Evolutionary conservation across 2,888 invertebrate species (phyloP).

Genomic region (Lysandra coridon): DNA sequence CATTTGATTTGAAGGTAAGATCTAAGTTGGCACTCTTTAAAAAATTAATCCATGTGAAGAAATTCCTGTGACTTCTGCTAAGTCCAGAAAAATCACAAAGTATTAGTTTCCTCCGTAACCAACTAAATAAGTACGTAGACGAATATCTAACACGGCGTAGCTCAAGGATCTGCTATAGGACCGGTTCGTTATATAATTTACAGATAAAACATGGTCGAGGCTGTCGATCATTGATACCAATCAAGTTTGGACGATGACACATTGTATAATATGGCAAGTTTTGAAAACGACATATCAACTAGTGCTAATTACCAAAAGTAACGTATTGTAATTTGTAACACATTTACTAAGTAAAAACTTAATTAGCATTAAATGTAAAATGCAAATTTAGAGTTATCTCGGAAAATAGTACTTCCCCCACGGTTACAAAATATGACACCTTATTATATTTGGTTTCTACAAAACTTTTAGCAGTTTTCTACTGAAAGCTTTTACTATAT

Average conservation of each 20-base stretch:
- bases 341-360: not conserved
- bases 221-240: constrained; percentile 11
- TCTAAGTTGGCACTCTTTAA: not conserved
- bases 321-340: not conserved
- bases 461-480: too few species aligned
- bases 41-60: not conserved
- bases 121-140: not conserved
- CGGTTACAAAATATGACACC: too few species aligned
- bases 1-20: too few species aligned
- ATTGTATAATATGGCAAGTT: constrained; percentile 1
- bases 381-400: not conserved
- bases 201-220: constrained; percentile 23
- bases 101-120: not conserved
- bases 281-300: not conserved
- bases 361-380: not conserved
- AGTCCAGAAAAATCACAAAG: not conserved
- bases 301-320: not conserved
- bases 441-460: too few species aligned
- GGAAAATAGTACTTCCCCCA: too few species aligned
- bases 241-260: constrained; percentile 24
- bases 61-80: not conserved
- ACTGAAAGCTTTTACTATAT: too few species aligned
- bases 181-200: constrained; percentile 26
- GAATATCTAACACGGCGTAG: constrained; percentile 13
- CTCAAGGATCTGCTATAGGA: constrained; percentile 25